Conservation (phyloP, 2,113 vertebrate genomes). For the Tinamus guttatus region DNA sequence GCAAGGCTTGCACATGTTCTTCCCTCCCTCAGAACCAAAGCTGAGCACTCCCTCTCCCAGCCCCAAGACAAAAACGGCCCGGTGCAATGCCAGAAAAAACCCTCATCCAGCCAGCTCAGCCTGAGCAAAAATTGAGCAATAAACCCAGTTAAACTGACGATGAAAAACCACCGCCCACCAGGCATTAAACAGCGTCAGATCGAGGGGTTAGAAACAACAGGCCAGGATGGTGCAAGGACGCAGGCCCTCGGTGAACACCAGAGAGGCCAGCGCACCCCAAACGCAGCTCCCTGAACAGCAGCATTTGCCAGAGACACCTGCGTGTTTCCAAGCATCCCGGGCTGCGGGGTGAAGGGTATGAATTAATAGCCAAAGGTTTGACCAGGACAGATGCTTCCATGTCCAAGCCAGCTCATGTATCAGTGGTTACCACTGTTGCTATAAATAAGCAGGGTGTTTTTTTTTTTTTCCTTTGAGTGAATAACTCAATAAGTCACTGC, state of each 20-base stretch:
- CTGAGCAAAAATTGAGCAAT: background rate
- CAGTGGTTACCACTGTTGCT: constrained; percentile 59
- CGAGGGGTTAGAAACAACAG: background rate
- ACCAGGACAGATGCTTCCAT: constrained; percentile 18
- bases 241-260: accelerated
- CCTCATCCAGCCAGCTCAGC: background rate
- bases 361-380: constrained; percentile 31
- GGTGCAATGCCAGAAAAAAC: background rate
- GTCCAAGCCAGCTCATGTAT: constrained; percentile 35
- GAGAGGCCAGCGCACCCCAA: background rate
- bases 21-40: background rate
- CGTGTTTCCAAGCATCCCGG: background rate
- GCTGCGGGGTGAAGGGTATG: background rate
- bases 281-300: background rate
- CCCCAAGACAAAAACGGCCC: background rate
- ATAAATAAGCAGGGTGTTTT: constrained; percentile 62
- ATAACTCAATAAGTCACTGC: constrained; percentile 60
- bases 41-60: accelerated
- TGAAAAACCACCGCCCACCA: background rate
- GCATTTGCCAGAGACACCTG: background rate
- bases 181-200: background rate
- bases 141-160: background rate
- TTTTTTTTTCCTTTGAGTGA: constrained; percentile 42
- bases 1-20: accelerated
- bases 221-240: accelerated